Base-by-base conservation (phyloP, 2,797 vertebrate genomes). In the Moxostoma hubbsi region DNA sequence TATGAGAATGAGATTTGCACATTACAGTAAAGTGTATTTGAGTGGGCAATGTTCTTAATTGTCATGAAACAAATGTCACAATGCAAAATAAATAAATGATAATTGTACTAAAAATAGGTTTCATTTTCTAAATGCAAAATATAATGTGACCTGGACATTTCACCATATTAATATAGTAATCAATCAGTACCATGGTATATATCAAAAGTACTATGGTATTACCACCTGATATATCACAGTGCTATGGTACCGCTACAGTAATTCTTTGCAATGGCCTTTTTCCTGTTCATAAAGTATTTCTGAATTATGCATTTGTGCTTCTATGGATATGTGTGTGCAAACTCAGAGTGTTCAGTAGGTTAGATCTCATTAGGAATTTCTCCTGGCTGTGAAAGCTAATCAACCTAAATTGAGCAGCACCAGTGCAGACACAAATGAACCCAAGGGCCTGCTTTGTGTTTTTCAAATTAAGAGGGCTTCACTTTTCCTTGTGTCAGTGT, bases 361-460 rank as follows among this genome's bases (percentile, higher is more conserved):
- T 80, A 64, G 59, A 43, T n/a, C 51, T 80, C 73, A 77, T 79
- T 77, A 73, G 63, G 46, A 46, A 50, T 71, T 75, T 70, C 66
- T 81, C 59, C 71, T 16, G 59, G 75, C 78, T 81, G 53, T 68
- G 58, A 59, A 15, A 78, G 81, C 45, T 79, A 83, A 83, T 85
- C 81, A 79, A 50, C 81, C 79, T 81, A 61, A 75, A 75, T 79
- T 74, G 75, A 77, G 75, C 81, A 68, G 58, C 64, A 71, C 55
- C 73, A 75, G 77, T 16, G 64, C 11, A 66, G 53, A 74, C 66
- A 66, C 53, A 70, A 45, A 74, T 59, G 66, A 75, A 73, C 69
- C 71, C 64, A 69, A 55, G 16, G 80, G 74, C 46, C 67, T 76
- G 66, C 54, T 77, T 77, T 58, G 63, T 55, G 2, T 47, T 83